These are phyloP conservation scores for Callyntrura sp. DNA, from an alignment of 2,888 invertebrate species.

Conservation along the genomic window DNA sequence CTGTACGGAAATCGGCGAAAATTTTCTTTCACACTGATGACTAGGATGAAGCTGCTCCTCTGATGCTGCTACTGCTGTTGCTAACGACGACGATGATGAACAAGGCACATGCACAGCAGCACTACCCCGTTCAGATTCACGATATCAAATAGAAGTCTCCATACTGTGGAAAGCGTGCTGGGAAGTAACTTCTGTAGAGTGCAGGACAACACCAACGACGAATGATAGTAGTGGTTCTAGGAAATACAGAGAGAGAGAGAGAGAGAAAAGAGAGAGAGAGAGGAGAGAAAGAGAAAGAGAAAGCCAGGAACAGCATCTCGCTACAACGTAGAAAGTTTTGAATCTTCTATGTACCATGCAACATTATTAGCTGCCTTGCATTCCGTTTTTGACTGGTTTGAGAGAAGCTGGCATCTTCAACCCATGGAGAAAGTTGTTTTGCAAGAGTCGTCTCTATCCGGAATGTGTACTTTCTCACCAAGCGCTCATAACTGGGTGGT, in stretches of 20 bases:
- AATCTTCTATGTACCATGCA: slow-evolving; percentile 10
- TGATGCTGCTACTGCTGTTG: not conserved
- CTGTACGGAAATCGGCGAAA: slow-evolving; percentile 58
- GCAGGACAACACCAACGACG: slow-evolving; percentile 2
- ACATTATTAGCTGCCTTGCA: not conserved
- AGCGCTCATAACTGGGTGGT: slow-evolving; percentile 44
- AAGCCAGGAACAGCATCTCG: not conserved
- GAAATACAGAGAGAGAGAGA: not conserved
- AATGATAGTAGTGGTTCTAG: slow-evolving; percentile 1
- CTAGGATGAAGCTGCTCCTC: not conserved
- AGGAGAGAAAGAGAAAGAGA: not conserved
- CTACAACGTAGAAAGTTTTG: slow-evolving; percentile 18
- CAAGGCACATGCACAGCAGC: slow-evolving; percentile 6
- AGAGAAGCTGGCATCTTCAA: slow-evolving; percentile 15
- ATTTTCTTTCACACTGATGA: not conserved
- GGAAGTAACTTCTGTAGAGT: not conserved
- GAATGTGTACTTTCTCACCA: slow-evolving; percentile 61
- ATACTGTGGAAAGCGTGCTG: not conserved
- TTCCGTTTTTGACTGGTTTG: not conserved
- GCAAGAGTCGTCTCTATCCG: slow-evolving; percentile 53
- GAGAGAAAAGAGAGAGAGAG: not conserved
- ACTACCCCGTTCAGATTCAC: not conserved
- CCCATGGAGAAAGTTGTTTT: slow-evolving; percentile 58
- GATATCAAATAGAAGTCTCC: not conserved
- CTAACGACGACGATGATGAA: slow-evolving; percentile 21